Evolutionary conservation across 2,113 vertebrate genomes (phyloP), one percentile per base, ranked within the genome.

Genomic region (Siniperca chuatsi): DNA sequence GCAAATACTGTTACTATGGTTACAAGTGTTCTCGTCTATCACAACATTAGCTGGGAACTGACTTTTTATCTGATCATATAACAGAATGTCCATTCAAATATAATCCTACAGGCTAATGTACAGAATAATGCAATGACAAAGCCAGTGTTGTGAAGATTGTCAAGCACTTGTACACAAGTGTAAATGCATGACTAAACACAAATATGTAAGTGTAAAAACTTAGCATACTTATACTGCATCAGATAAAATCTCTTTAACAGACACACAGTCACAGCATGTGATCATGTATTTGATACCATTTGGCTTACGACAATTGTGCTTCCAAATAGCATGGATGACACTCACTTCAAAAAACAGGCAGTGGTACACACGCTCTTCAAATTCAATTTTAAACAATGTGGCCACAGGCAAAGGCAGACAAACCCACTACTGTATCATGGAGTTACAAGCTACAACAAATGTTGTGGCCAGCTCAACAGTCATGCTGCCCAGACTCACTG

Each of bases 321-420:
- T 82, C 62, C 61, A 77, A 85, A 88, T 13, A 75, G 70, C 40
- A 81, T 75, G 62, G 68, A 85, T 81, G 70, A 55, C 68, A 71
- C 44, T 75, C 44, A 35, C 77, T 82, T 78, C 20, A 65, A 78
- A 29, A 75, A 86, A 84, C 60, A 86, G 65, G 74, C 80, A 69
- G 71, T 1, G 2, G 13, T 40, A 23, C 68, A 79, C 70, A 25
- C 57, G 58, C 61, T 7, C 74, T 68, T 81, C 72, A 85, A 87
- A 90, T 85, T 91, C 84, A 88, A 92, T 88, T 91, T 86, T 62
- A 64, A 29, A 79, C 81, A 83, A 66, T n/a, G 66, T 74, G 74
- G 83, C 83, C 86, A 80, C 57, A 67, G 85, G 87, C 87, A 75
- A 84, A 79, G 66, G 67, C 75, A 76, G 83, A 87, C 75, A 75